phyloP scores from a whole-genome alignment of 1,140 invertebrate genomes.

The Lordiphosa stackelbergi region DNA sequence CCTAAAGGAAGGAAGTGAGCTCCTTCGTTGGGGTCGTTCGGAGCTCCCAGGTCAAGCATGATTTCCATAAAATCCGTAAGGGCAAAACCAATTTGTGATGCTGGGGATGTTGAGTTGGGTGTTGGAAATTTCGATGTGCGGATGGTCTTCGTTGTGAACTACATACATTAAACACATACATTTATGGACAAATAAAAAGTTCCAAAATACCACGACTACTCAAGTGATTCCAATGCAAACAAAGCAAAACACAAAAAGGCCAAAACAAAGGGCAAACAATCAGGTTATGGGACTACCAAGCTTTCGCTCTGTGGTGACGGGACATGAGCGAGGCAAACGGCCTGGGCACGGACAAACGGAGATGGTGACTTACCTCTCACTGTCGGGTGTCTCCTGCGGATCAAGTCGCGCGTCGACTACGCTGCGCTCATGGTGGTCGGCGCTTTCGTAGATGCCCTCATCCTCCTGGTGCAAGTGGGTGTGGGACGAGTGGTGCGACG shows the following conservation, averaged over 20 bases:
- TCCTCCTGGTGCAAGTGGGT: slow-evolving; percentile 83
- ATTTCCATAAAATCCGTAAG: not conserved
- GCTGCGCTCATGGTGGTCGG: slow-evolving; percentile 83
- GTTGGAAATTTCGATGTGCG: slow-evolving; percentile 7
- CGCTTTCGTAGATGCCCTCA: slow-evolving; percentile 90
- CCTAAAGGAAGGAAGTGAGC: too few relatives aligned
- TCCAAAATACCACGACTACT: too few relatives aligned
- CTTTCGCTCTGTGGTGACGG: not conserved
- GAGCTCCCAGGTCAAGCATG: too few relatives aligned
- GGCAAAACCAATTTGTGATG: slow-evolving; percentile 1
- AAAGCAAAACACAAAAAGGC: too few relatives aligned
- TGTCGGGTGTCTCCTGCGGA: slow-evolving; percentile 87
- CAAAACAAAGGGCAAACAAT: too few relatives aligned
- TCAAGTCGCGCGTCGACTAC: slow-evolving; percentile 78
- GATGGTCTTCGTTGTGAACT: slow-evolving; percentile 11
- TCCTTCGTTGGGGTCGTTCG: too few relatives aligned
- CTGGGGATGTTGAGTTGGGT: not conserved
- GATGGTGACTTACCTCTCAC: slow-evolving; percentile 85
- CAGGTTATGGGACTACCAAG: too few relatives aligned
- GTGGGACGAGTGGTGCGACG: slow-evolving; percentile 78
- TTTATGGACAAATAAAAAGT: not conserved
- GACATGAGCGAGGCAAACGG: not conserved
- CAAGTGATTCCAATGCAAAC: too few relatives aligned
- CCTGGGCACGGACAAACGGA: not conserved
- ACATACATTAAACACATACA: too few relatives aligned